Evolutionary conservation across 2,888 invertebrate species (phyloP).

Genomic region (Idaea straminata): DNA sequence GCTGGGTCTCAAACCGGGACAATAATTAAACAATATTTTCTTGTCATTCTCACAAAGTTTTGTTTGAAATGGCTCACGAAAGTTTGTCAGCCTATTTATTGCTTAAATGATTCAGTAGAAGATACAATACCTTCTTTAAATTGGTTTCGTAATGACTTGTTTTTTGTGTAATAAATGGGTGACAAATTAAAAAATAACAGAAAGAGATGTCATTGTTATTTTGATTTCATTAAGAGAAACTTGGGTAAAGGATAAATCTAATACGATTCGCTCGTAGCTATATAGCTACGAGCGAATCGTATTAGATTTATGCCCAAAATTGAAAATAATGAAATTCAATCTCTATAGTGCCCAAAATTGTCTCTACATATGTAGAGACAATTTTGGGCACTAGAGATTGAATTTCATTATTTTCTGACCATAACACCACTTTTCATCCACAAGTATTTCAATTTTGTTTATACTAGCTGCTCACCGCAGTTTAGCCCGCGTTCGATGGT

Average conservation of each 20-base stretch:
- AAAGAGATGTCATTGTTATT: background rate
- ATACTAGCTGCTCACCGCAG: too few relatives aligned
- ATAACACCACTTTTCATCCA: too few relatives aligned
- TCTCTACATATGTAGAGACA: too few relatives aligned
- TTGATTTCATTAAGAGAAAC: background rate
- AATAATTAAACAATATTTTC: conserved; percentile 71
- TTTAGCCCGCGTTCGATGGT: too few relatives aligned
- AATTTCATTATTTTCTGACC: too few relatives aligned
- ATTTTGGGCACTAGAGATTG: too few relatives aligned
- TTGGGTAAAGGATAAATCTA: conserved; percentile 4
- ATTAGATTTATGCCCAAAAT: too few relatives aligned
- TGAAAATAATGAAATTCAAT: too few relatives aligned
- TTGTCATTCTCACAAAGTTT: conserved; percentile 45
- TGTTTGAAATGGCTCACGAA: conserved; percentile 38
- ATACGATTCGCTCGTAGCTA: conserved; percentile 6
- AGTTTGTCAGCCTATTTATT: conserved; percentile 13
- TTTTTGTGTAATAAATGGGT: background rate
- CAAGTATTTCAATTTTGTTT: too few relatives aligned
- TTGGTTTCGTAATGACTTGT: background rate
- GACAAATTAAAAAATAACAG: background rate
- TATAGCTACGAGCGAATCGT: too few relatives aligned
- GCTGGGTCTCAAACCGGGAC: conserved; percentile 55
- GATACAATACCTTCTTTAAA: background rate
- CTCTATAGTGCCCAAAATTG: too few relatives aligned
- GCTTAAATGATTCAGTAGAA: background rate